phyloP scores from a whole-genome alignment of 2,888 invertebrate genomes.

The Drosophila kuntzei region DNA sequence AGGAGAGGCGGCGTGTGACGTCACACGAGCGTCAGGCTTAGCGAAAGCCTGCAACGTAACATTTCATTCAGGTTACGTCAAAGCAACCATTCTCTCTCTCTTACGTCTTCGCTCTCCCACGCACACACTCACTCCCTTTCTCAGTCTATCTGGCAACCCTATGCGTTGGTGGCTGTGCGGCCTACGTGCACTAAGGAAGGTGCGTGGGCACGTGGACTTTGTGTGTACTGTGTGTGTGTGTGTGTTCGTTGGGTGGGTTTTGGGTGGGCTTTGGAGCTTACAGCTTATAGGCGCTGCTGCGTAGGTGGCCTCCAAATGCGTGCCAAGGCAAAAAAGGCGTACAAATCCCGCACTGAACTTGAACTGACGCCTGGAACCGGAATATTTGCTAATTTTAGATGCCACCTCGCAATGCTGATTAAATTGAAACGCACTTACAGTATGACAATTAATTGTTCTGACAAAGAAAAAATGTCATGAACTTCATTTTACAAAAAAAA shows the following conservation, averaged over 20 bases:
- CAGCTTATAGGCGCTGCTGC: conserved; percentile 14
- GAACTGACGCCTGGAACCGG: conserved; percentile 61
- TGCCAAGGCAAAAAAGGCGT: conserved; percentile 66
- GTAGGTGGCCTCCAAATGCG: conserved; percentile 53
- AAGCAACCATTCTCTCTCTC: conserved; percentile 46
- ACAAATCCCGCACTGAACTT: conserved; percentile 62
- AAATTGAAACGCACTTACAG: conserved; percentile 46
- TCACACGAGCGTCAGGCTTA: conserved; percentile 36
- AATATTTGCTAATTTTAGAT: conserved; percentile 69
- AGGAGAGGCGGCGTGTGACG: conserved; percentile 57
- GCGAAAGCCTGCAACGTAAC: conserved; percentile 33
- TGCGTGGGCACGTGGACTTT: conserved; percentile 62
- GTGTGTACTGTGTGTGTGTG: conserved; percentile 21
- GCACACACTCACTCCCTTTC: conserved; percentile 12
- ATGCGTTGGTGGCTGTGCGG: conserved; percentile 34
- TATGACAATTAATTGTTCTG: not conserved
- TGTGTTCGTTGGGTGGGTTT: conserved; percentile 27
- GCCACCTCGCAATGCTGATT: conserved; percentile 59
- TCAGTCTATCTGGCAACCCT: conserved; percentile 44
- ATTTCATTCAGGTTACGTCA: conserved; percentile 61
- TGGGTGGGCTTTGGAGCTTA: conserved; percentile 1
- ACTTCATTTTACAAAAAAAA: no score
- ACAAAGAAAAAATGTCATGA: no score
- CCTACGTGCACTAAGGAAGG: conserved; percentile 61
- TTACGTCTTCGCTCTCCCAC: conserved; percentile 8